Evolutionary conservation across 1,140 invertebrate species (phyloP), one percentile per base, ranked within the genome.

Genomic region (Ceratosolen fusciceps): DNA sequence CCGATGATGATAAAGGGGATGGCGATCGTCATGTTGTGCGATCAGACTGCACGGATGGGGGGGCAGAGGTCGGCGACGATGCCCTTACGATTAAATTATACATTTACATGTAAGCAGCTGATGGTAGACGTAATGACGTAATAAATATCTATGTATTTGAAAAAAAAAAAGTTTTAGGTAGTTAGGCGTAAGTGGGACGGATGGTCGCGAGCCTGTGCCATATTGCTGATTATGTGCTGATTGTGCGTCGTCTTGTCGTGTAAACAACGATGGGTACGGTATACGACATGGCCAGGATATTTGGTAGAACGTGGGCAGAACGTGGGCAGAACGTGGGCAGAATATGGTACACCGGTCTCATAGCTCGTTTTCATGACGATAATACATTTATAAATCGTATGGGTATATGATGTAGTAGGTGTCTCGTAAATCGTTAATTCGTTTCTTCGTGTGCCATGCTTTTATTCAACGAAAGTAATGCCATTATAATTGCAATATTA

Each of bases 341-440:
- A 80, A 68, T 77, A 75, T 85, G 84, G 82, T 83, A 82, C 85
- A 80, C n/a, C n/a, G 82, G 82, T 86, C 88, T 89, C 88, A 88
- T 87, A 86, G 84, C 80, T 89, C 82, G 85, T 89, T 89, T 88
- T 89, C 88, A 89, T 85, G 83, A 87, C 85, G 84, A 87, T 85
- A 87, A 84, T 87, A 84, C 82, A n/a, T n/a, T 86, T 84, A 81
- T 84, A 83, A 82, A 82, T 82, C 80, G 82, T 82, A 82, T 81
- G 83, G 80, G 83, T 82, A 82, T 83, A 83, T 79, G 60, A 82
- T 85, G 84, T 82, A 81, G 83, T 86, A 85, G 84, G 79, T 86
- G 84, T 86, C n/a, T n/a, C 82, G 83, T 79, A 73, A 67, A 74
- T 60, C 60, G 72, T 79, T 74, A 67, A 74, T 79, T 79, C 82